Percentiles rank a stretch among this genome's conserved stretches.
These are phyloP conservation scores for Anastrepha ludens DNA, from an alignment of 1,140 invertebrate species.

Conservation along the genomic window DNA sequence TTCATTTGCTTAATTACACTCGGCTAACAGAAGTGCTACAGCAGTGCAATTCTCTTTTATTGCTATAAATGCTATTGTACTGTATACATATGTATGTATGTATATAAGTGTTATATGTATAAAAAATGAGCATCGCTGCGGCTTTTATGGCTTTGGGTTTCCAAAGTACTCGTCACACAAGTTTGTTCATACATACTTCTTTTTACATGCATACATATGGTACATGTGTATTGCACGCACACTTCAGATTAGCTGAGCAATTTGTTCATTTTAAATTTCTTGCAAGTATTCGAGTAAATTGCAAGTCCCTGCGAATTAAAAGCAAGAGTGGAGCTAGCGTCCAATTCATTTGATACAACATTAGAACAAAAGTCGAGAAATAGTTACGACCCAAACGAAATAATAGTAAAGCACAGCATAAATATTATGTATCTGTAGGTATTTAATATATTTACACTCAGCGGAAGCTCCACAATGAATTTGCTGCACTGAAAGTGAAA, in stretches of 20 bases:
- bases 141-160: neutral
- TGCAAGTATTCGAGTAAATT: too few relatives aligned
- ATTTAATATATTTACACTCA: too few relatives aligned
- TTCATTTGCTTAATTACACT: conserved; percentile 74
- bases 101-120: conserved; percentile 16
- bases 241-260: neutral
- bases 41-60: neutral
- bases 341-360: too few relatives aligned
- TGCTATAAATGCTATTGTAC: too few relatives aligned
- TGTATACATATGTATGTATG: neutral
- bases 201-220: neutral
- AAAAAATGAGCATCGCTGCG: neutral
- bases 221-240: neutral
- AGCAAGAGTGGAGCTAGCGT: too few relatives aligned
- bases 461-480: too few relatives aligned
- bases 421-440: too few relatives aligned
- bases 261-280: neutral
- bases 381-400: too few relatives aligned
- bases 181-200: neutral
- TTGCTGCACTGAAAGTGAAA: too few relatives aligned
- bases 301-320: too few relatives aligned
- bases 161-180: neutral
- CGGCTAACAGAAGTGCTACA: conserved; percentile 67
- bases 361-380: too few relatives aligned
- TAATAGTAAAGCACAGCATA: too few relatives aligned